A percentile compares a stretch with the other conserved stretches of the same genome.
phyloP scores from a whole-genome alignment of 92 coral and sea anemone species.

The Epizoanthus rinbou region DNA sequence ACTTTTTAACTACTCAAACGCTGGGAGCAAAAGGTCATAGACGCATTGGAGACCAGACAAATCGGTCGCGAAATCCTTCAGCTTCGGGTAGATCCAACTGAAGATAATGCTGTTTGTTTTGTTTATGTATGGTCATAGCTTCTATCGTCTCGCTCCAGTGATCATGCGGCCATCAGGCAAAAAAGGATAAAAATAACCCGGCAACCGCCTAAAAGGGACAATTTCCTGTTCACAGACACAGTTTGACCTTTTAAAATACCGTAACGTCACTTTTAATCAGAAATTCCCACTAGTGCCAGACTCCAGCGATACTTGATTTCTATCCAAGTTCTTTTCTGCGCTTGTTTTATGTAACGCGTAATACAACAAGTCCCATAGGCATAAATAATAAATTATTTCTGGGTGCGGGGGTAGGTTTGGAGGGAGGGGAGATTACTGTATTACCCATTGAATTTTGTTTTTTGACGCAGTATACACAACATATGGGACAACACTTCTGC shows the following conservation, averaged over 20 bases:
- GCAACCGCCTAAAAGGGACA: not conserved
- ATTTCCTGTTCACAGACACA: not conserved
- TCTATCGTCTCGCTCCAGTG: constrained; percentile 7
- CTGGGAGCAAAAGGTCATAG: constrained; percentile 11
- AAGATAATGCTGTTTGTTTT: constrained; percentile 15
- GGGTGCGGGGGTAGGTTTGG: too few species aligned
- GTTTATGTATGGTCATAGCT: not conserved
- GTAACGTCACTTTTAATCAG: constrained; percentile 1
- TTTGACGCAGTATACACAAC: too few species aligned
- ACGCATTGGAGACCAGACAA: constrained; percentile 12
- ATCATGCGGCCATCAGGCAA: not conserved
- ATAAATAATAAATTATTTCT: too few species aligned
- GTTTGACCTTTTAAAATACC: not conserved
- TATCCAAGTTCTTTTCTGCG: not conserved
- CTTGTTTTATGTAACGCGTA: too few species aligned
- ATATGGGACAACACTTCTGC: too few species aligned
- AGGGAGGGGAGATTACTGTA: too few species aligned
- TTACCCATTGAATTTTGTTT: too few species aligned
- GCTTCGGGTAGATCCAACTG: constrained; percentile 14
- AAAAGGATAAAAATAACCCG: not conserved
- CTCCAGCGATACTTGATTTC: not conserved
- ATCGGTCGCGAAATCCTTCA: constrained; percentile 8
- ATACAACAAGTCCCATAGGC: too few species aligned
- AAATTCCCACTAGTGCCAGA: not conserved
- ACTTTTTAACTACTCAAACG: not conserved